Percentiles rank a stretch among this genome's conserved stretches.
phyloP scores from a whole-genome alignment of 2,888 invertebrate species.

The Meganola albula region DNA sequence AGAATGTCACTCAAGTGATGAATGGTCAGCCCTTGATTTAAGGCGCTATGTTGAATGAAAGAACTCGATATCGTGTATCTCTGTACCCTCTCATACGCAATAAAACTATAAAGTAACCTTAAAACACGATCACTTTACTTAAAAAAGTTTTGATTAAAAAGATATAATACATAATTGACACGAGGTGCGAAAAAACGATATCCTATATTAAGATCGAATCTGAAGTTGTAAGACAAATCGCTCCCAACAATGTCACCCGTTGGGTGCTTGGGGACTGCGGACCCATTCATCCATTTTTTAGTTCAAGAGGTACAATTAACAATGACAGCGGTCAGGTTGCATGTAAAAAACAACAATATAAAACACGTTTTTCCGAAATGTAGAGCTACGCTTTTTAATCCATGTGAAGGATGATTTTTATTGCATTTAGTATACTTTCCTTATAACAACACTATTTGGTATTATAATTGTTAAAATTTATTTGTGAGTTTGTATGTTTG shows the following conservation, averaged over 20 bases:
- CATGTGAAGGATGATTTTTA: constrained; percentile 55
- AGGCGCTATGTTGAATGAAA: constrained; percentile 57
- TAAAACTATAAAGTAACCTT: constrained; percentile 55
- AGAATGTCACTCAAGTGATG: constrained; percentile 61
- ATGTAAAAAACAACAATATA: constrained; percentile 49
- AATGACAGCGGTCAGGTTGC: constrained; percentile 70
- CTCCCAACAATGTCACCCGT: constrained; percentile 63
- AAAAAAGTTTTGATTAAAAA: constrained; percentile 22
- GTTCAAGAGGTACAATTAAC: constrained; percentile 57
- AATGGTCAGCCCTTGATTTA: constrained; percentile 64
- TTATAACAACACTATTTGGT: too few relatives aligned
- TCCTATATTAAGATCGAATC: constrained; percentile 60
- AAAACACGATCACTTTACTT: constrained; percentile 23
- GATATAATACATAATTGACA: constrained; percentile 42
- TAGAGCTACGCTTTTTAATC: constrained; percentile 41
- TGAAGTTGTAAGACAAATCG: constrained; percentile 69
- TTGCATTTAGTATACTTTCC: constrained; percentile 60
- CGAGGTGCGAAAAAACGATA: constrained; percentile 61
- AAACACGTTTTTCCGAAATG: constrained; percentile 50
- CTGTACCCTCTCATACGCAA: constrained; percentile 43
- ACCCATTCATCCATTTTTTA: constrained; percentile 69
- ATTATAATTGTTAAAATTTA: too few relatives aligned
- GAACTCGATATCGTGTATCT: constrained; percentile 50
- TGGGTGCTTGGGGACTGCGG: constrained; percentile 53
- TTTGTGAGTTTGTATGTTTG: too few relatives aligned